Percentiles rank a stretch among this genome's conserved stretches.
Conservation (phyloP, 2,113 vertebrate genomes). For the Eulemur rufifrons region DNA sequence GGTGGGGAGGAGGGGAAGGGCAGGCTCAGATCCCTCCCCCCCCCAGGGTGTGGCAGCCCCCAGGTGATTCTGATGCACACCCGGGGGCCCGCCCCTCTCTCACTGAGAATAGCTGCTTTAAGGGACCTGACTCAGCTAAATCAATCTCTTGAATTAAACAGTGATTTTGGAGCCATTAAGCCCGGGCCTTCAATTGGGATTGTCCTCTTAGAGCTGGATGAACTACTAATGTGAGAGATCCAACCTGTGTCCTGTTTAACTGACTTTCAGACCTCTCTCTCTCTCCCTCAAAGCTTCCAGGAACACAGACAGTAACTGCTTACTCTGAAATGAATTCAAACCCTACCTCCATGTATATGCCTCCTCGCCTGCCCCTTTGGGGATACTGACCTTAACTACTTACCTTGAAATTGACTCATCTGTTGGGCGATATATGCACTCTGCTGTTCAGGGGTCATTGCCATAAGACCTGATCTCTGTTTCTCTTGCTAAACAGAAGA, state of each 20-base stretch:
- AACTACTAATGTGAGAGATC: neutral
- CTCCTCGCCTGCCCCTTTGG: neutral
- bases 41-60: neutral
- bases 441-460: conserved; percentile 84
- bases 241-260: neutral
- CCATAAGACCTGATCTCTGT: conserved; percentile 87
- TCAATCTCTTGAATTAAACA: conserved; percentile 28
- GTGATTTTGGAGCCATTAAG: neutral
- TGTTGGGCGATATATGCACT: conserved; percentile 84
- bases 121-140: neutral
- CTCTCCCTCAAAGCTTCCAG: neutral
- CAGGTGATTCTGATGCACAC: neutral
- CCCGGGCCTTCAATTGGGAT: neutral
- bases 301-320: neutral
- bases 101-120: neutral
- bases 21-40: neutral
- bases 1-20: neutral
- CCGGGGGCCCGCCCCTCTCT: neutral
- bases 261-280: neutral
- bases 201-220: neutral
- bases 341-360: no score
- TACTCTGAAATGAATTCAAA: conserved; percentile 84
- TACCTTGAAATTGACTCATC: conserved; percentile 91
- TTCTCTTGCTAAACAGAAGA: conserved; percentile 87
- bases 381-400: conserved; percentile 22